phyloP scores from a whole-genome alignment of 1,140 invertebrate genomes.

The Drosophila bipectinata region DNA sequence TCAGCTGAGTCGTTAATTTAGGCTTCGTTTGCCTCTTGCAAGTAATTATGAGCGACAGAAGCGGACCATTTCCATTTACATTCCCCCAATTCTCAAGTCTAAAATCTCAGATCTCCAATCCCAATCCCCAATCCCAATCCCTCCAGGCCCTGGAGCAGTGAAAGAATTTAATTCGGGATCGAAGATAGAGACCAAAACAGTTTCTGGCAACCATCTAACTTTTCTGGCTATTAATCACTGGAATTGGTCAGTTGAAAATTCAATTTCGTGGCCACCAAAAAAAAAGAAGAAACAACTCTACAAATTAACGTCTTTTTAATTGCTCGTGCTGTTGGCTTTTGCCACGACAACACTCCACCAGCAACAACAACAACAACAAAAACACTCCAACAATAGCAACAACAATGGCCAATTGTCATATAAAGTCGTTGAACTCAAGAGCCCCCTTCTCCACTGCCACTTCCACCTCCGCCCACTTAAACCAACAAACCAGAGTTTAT shows the following conservation, averaged over 20 bases:
- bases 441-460: conserved; percentile 1
- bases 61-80: conserved; percentile 27
- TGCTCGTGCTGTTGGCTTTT: conserved; percentile 42
- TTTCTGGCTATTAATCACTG: conserved; percentile 63
- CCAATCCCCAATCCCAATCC: conserved; percentile 2
- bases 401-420: conserved; percentile 74
- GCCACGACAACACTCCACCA: conserved; percentile 36
- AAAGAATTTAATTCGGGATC: conserved; percentile 33
- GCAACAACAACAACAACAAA: conserved; percentile 13
- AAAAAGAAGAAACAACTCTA: conserved; percentile 41
- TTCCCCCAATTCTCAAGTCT: background rate
- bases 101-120: background rate
- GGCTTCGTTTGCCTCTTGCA: conserved; percentile 14
- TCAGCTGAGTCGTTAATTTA: conserved; percentile 43
- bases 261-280: conserved; percentile 52
- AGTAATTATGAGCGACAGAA: conserved; percentile 46
- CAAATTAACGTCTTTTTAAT: conserved; percentile 81
- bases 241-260: conserved; percentile 69
- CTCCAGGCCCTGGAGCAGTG: background rate
- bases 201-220: background rate
- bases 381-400: conserved; percentile 37
- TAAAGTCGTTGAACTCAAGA: conserved; percentile 71
- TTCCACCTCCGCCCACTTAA: background rate
- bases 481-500: conserved; percentile 22
- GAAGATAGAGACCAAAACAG: conserved; percentile 2